phyloP scores from a whole-genome alignment of 2,888 invertebrate species.

The Apotomis betuletana region DNA sequence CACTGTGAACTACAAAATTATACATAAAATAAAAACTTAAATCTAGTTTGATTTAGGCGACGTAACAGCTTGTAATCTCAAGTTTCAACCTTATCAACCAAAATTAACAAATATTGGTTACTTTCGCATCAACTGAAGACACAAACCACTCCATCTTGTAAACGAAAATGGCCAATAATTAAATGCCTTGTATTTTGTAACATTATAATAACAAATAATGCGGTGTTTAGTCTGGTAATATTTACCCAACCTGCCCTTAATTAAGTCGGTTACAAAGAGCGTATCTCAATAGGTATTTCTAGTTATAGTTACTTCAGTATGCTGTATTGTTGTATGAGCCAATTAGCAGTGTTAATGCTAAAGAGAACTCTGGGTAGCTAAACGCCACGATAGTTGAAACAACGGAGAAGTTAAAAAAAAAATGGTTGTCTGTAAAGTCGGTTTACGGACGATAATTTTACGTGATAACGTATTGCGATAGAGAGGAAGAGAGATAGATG shows the following conservation, averaged over 20 bases:
- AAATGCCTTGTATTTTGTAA: not conserved
- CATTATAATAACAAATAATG: not conserved
- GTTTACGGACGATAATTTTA: too few species aligned
- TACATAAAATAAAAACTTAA: too few species aligned
- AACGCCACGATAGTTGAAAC: not conserved
- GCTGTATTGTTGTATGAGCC: not conserved
- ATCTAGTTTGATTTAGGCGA: too few species aligned
- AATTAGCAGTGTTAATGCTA: conserved; percentile 1
- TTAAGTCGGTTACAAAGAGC: not conserved
- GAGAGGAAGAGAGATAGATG: too few species aligned
- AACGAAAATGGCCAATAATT: not conserved
- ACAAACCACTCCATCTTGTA: too few species aligned
- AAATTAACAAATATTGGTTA: too few species aligned
- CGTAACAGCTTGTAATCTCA: too few species aligned
- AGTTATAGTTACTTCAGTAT: not conserved
- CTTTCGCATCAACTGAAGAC: too few species aligned
- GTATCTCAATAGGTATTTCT: not conserved
- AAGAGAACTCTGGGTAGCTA: not conserved
- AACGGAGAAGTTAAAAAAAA: not conserved
- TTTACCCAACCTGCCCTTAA: not conserved
- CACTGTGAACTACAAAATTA: too few species aligned
- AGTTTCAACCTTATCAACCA: too few species aligned
- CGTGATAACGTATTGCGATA: too few species aligned
- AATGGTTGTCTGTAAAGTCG: too few species aligned
- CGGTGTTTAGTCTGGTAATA: conserved; percentile 13